Evolutionary conservation across 2,113 vertebrate genomes (phyloP).

Genomic region (Sminthopsis crassicaudata): DNA sequence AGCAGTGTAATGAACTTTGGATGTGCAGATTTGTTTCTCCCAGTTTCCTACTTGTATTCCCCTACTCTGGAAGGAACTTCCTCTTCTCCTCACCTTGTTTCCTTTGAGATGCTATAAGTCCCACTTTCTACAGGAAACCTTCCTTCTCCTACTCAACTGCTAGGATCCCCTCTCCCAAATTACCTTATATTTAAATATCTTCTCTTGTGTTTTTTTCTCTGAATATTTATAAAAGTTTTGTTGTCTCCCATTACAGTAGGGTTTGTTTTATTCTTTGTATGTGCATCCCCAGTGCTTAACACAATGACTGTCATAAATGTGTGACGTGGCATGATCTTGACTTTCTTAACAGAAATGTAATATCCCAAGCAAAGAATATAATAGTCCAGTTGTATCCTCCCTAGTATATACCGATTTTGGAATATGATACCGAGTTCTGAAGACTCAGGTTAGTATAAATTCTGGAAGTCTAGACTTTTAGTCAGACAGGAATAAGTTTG

Average conservation of each 20-base stretch:
- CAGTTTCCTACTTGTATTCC: background rate
- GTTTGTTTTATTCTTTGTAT: background rate
- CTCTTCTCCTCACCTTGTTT: no score
- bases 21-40: background rate
- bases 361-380: background rate
- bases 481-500: background rate
- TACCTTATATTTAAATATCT: background rate
- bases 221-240: background rate
- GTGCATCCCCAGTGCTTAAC: no score
- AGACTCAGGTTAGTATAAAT: background rate
- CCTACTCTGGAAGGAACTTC: no score
- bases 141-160: background rate
- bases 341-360: background rate
- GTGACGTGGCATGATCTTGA: background rate
- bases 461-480: background rate
- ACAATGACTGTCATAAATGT: no score
- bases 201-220: background rate
- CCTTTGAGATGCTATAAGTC: no score
- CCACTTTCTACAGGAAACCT: background rate
- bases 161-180: background rate
- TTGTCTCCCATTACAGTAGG: background rate
- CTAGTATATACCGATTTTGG: background rate
- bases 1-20: background rate
- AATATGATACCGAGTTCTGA: background rate
- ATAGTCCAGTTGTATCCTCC: background rate